Conservation (phyloP, 2,888 invertebrate genomes). For the Aporophyla lueneburgensis region DNA sequence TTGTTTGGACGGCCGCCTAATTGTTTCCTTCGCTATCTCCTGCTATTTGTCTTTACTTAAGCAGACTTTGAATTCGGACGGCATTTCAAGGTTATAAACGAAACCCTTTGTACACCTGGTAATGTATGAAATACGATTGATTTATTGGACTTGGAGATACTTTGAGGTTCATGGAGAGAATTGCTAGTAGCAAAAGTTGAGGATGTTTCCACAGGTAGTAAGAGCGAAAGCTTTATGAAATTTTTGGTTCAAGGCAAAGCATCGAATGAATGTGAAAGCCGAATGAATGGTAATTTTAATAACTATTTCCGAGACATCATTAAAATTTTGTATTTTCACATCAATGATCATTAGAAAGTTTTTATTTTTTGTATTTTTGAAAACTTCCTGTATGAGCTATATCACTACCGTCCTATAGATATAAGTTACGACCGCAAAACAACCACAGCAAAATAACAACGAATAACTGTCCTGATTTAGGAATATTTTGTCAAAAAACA, state of each 20-base stretch:
- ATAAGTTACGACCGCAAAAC: no score
- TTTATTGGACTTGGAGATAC: slow-evolving; percentile 24
- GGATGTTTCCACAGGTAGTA: no score
- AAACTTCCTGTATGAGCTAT: neutral
- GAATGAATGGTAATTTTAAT: neutral
- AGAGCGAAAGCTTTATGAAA: neutral
- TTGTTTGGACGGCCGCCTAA: slow-evolving; percentile 39
- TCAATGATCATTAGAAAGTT: neutral
- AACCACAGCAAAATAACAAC: neutral
- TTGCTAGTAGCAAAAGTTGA: neutral
- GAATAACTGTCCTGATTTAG: neutral
- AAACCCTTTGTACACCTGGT: slow-evolving; percentile 1
- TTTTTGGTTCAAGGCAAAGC: neutral
- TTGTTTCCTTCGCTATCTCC: slow-evolving; percentile 39
- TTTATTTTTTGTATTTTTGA: neutral
- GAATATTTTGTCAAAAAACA: neutral
- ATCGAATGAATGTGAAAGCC: neutral
- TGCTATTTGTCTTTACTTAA: slow-evolving; percentile 33
- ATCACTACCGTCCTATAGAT: neutral
- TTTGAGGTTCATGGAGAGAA: neutral
- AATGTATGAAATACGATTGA: slow-evolving; percentile 20
- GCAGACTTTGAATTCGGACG: neutral
- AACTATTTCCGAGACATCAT: neutral
- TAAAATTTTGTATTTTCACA: neutral
- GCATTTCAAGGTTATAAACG: slow-evolving; percentile 6